These are phyloP conservation scores for Sinonovacula constricta DNA, from an alignment of 1,140 invertebrate species.

Conservation along the genomic window DNA sequence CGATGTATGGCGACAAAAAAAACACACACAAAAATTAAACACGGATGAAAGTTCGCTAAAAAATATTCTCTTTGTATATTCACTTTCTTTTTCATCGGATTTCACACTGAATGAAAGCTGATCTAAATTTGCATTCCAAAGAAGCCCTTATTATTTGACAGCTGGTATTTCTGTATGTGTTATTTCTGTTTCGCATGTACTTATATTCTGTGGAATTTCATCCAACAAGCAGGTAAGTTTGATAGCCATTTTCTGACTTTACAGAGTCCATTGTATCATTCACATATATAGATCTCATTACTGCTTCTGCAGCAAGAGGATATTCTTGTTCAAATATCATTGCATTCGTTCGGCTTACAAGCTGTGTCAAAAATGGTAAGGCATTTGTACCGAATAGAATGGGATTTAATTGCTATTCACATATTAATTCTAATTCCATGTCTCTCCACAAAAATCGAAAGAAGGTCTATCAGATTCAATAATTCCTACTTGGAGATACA, in stretches of 20 bases:
- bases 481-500: constrained; percentile 43
- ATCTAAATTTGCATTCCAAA: constrained; percentile 42
- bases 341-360: constrained; percentile 21
- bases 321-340: not conserved
- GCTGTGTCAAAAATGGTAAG: constrained; percentile 51
- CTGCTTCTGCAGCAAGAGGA: constrained; percentile 19
- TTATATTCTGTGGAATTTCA: not conserved
- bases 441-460: constrained; percentile 42
- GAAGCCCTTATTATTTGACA: constrained; percentile 29
- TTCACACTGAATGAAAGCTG: not conserved
- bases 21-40: constrained; percentile 17
- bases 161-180: constrained; percentile 8
- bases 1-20: constrained; percentile 3
- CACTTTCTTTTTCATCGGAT: not conserved
- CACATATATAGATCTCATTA: constrained; percentile 23
- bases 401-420: constrained; percentile 16
- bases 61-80: constrained; percentile 17
- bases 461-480: constrained; percentile 9
- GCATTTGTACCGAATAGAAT: constrained; percentile 41
- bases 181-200: constrained; percentile 18
- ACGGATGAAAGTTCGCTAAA: constrained; percentile 8
- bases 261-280: constrained; percentile 31
- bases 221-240: constrained; percentile 19
- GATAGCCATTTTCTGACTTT: constrained; percentile 12
- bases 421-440: not conserved